Evolutionary conservation across 2,113 vertebrate genomes (phyloP).

Genomic region (Phasianus colchicus): DNA sequence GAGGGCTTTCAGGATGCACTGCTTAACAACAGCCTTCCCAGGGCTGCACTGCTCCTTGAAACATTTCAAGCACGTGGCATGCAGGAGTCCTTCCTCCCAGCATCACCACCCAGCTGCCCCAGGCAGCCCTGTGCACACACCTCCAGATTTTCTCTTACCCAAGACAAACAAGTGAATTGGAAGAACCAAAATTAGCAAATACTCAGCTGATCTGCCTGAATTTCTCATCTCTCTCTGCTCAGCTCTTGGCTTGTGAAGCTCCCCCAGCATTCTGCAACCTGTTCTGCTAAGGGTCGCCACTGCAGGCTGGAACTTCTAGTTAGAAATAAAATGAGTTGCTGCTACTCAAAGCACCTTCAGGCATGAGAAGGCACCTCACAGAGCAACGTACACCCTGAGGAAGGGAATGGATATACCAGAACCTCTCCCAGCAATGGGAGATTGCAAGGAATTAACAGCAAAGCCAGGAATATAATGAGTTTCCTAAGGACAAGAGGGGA

Average conservation of each 20-base stretch:
- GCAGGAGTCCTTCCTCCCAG: background rate
- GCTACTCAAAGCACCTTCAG: background rate
- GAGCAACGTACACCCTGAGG: background rate
- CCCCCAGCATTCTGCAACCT: background rate
- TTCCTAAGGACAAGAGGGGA: background rate
- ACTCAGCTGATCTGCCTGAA: background rate
- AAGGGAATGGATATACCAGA: background rate
- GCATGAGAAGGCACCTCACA: background rate
- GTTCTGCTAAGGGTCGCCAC: background rate
- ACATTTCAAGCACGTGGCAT: fast-evolving
- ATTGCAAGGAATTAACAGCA: background rate
- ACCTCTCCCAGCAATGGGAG: background rate
- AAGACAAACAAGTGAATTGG: background rate
- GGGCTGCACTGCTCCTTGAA: background rate
- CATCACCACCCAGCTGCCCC: background rate
- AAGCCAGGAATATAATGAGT: background rate
- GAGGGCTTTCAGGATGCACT: background rate
- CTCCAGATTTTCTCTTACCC: background rate
- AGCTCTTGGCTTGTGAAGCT: background rate
- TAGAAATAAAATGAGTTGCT: background rate
- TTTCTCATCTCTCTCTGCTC: background rate
- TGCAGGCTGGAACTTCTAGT: background rate
- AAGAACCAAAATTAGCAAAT: background rate
- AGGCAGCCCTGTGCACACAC: background rate
- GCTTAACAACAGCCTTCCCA: background rate